Evolutionary conservation across 2,797 vertebrate genomes (phyloP), one percentile per base, ranked within the genome.

Genomic region (Anguilla obscura): DNA sequence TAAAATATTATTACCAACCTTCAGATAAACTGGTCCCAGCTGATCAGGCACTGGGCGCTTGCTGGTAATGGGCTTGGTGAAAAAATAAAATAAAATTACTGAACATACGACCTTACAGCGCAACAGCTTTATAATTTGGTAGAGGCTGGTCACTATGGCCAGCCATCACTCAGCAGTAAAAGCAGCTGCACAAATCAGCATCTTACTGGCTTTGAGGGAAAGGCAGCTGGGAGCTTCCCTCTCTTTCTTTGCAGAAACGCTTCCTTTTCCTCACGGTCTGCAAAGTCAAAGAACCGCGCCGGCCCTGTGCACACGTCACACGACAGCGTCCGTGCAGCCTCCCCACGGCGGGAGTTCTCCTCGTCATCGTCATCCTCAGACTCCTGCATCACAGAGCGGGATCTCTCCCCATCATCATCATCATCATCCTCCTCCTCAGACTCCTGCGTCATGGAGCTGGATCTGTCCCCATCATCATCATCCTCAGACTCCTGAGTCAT

Each of bases 261-360:
- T 7, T 95, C 88, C 14, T 36, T 88, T 1, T 94, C 91, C 4
- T 0, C 0, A 16, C 90, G 58, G 3, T 63, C 82, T 12, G n/a
- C 30, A 89, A 96, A 96, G 85, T 94, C 89, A 87, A 96, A 96
- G 86, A 96, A 92, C 60, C 18, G 92, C 14, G 85, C 91, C n/a
- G 54, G 89, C 14, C 84, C n/a, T 0, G 63, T 86, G 74, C 86
- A 69, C 58, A 21, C 16, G 8, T 85, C 36, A 14, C 14, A 24
- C 12, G 30, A 12, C 33, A 5, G 14, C 21, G 48, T 40, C 52
- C 7, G 1, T 2, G 21, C 18, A 21, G 9, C 80, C 30, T 54
- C 79, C 36, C 54, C 52, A 36, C 30, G 30, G 9, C 30, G 30
- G 9, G 54, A 21, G 56, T 48, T 8, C 45, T 14, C 6, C 21